Evolutionary conservation across 2,113 vertebrate species (phyloP), one percentile per base, ranked within the genome.

Genomic region (Zonotrichia leucophrys): DNA sequence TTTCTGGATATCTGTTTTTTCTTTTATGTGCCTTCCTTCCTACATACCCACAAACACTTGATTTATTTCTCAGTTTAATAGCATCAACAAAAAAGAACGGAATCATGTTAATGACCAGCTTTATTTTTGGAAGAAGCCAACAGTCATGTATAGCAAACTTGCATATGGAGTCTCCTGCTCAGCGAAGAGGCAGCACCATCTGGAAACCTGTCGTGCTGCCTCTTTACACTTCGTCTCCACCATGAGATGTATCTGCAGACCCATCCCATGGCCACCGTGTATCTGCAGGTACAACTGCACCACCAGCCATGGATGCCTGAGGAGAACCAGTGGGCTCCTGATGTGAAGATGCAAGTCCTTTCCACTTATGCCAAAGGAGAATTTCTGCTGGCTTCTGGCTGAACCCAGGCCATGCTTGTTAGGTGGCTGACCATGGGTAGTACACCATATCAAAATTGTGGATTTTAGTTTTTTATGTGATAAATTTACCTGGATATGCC

Each of bases 41-140:
- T 41, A 56, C 9, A 0, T 49, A 44, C 50, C 15, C 87, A 74
- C 33, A 89, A 87, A 79, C 30, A 69, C 30, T 95, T n/a, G 39
- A 39, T 35, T 53, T 77, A 80, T 58, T 67, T 93, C 46, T 94
- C 90, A 73, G 53, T 69, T 86, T 85, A 90, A 60, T 76, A 80
- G 58, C 53, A 49, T 53, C 74, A 66, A 73, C 50, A 59, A 39
- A 50, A 68, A 83, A 79, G 56, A 64, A 59, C 2, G 2, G 21
- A 85, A 72, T 63, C 1, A 3, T 75, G 60, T 73, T 83, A 86
- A 94, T 77, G 47, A 89, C 72, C 88, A 67, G 47, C 23, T 88
- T 22, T 88, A 53, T 66, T 90, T 92, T 72, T 82, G 74, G 60
- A 89, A 72, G 78, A 87, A 87, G 59, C 39, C 79, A 79, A 62